phyloP scores from a whole-genome alignment of 2,888 invertebrate genomes.

The Melipona bicolor region DNA sequence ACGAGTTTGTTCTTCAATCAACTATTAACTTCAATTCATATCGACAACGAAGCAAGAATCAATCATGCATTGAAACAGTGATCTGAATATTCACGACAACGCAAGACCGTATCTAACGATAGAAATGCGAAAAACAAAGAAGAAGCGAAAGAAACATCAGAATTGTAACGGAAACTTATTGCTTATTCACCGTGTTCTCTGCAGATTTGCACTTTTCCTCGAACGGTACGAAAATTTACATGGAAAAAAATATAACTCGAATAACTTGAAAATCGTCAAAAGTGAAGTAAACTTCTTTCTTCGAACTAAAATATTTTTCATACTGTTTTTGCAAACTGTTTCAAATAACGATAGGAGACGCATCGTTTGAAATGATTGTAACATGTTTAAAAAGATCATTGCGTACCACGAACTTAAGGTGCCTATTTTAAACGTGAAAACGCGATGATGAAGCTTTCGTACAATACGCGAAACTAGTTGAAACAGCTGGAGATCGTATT shows the following conservation, averaged over 20 bases:
- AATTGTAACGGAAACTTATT: not conserved
- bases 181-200: not conserved
- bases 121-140: not conserved
- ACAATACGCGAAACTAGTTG: slow-evolving; percentile 28
- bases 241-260: too few relatives aligned
- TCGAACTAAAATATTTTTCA: too few relatives aligned
- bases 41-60: too few relatives aligned
- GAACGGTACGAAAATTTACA: too few relatives aligned
- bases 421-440: slow-evolving; percentile 7
- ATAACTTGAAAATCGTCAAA: too few relatives aligned
- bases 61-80: too few relatives aligned
- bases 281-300: too few relatives aligned
- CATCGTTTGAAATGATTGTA: not conserved
- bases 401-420: not conserved
- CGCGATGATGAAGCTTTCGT: slow-evolving; percentile 16
- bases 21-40: too few relatives aligned
- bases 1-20: too few relatives aligned
- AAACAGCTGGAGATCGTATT: slow-evolving; percentile 42
- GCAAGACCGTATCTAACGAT: not conserved
- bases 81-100: not conserved
- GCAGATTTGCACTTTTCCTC: too few relatives aligned
- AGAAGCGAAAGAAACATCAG: not conserved
- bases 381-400: not conserved
- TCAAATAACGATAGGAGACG: not conserved
- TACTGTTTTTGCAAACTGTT: not conserved